Conservation (phyloP, 37 sponge, comb jelly and placozoan species). For the Theonella swinhoei region DNA sequence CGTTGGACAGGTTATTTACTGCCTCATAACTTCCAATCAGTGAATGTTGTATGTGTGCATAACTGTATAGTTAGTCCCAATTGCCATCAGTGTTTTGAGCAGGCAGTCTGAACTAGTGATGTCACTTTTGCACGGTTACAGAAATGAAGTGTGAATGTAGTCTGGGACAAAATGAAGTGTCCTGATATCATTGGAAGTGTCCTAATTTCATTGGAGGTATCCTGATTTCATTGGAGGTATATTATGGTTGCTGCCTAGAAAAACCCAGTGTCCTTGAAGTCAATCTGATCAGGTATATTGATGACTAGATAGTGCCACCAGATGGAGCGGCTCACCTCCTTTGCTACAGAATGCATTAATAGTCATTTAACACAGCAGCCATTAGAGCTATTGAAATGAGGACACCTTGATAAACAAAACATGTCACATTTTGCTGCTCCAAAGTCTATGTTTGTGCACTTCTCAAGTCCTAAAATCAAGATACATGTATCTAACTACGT, state of each 20-base stretch:
- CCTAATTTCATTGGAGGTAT: not conserved
- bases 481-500: no score
- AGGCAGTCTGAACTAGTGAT: constrained; percentile 33
- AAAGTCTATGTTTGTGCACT: no score
- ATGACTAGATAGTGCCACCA: constrained; percentile 92
- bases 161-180: not conserved
- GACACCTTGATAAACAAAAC: no score
- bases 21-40: not conserved
- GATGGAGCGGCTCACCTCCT: constrained; percentile 54
- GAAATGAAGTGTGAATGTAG: not conserved
- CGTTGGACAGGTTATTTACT: no score
- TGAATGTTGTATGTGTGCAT: not conserved
- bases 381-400: no score
- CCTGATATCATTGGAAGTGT: not conserved
- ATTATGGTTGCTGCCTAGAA: constrained; percentile 79
- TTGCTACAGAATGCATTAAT: no score
- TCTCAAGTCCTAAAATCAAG: no score
- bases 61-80: constrained; percentile 62
- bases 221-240: constrained; percentile 13
- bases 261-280: constrained; percentile 67
- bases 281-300: constrained; percentile 74
- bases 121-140: constrained; percentile 20
- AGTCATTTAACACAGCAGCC: no score
- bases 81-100: constrained; percentile 22
- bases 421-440: no score